These are phyloP conservation scores for Cetoscarus ocellatus DNA, from an alignment of 2,797 vertebrate genomes.

Conservation along the genomic window DNA sequence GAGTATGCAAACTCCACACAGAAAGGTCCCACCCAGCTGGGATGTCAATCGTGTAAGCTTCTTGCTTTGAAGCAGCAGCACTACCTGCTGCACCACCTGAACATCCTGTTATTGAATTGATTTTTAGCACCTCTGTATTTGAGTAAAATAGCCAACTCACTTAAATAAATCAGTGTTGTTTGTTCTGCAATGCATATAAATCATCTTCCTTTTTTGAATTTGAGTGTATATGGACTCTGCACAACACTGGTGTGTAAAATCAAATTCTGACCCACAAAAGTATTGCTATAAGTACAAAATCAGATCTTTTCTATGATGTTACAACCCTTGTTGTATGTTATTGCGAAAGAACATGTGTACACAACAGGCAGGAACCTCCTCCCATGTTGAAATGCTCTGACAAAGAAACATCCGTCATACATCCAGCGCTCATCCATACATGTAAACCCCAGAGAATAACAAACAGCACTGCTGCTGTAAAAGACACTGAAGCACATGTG, in stretches of 20 bases:
- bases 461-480: constrained; percentile 10
- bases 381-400: background rate
- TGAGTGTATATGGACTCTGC: too few relatives aligned
- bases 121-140: too few relatives aligned
- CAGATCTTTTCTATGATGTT: background rate
- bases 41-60: too few relatives aligned
- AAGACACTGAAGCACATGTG: background rate
- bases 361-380: background rate
- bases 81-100: too few relatives aligned
- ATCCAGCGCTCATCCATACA: background rate
- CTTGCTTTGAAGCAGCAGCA: too few relatives aligned
- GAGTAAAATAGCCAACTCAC: too few relatives aligned
- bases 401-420: constrained; percentile 1
- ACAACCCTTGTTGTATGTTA: background rate
- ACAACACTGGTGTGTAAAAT: background rate
- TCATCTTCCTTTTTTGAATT: too few relatives aligned
- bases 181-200: too few relatives aligned
- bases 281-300: background rate
- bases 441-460: constrained; percentile 11
- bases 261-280: background rate
- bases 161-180: too few relatives aligned
- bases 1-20: too few relatives aligned
- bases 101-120: too few relatives aligned
- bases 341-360: background rate
- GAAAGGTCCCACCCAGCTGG: too few relatives aligned